phyloP scores from a whole-genome alignment of 2,797 vertebrate species.

The Halcyon chelicuti region DNA sequence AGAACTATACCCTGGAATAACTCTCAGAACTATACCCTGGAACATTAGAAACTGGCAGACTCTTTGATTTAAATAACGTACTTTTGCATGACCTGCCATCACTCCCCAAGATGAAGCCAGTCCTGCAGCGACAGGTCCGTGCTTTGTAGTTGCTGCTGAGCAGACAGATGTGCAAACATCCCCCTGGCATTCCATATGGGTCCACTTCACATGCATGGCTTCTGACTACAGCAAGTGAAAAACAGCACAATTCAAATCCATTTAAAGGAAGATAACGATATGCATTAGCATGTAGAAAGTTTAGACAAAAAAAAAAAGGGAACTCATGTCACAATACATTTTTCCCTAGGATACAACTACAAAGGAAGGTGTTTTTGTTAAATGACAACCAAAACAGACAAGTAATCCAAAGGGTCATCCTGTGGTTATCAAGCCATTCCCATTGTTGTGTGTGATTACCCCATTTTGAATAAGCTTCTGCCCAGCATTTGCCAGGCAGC shows the following conservation, averaged over 20 bases:
- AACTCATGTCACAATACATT: not conserved
- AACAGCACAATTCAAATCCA: conserved; percentile 51
- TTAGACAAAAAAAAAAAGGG: not conserved
- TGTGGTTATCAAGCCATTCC: not conserved
- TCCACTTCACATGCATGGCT: conserved; percentile 92
- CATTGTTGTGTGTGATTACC: accelerated
- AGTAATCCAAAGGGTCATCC: not conserved
- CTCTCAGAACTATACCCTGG: not conserved
- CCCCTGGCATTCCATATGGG: conserved; percentile 86
- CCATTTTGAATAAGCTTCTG: not conserved
- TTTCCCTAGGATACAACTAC: not conserved
- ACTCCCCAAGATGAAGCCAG: conserved; percentile 89
- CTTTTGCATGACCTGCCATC: conserved; percentile 97
- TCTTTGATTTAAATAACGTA: conserved; percentile 77
- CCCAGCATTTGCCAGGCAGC: not conserved
- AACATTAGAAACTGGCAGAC: not conserved
- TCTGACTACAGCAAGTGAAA: conserved; percentile 81
- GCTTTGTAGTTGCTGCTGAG: conserved; percentile 95
- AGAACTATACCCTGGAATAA: not conserved
- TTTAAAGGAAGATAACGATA: not conserved
- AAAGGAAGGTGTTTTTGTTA: not conserved
- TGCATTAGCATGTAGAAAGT: not conserved
- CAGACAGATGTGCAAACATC: conserved; percentile 94
- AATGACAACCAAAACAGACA: not conserved
- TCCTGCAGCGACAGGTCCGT: conserved; percentile 93